Evolutionary conservation across 2,888 invertebrate genomes (phyloP), one percentile per base, ranked within the genome.

Genomic region (Spodoptera exigua): DNA sequence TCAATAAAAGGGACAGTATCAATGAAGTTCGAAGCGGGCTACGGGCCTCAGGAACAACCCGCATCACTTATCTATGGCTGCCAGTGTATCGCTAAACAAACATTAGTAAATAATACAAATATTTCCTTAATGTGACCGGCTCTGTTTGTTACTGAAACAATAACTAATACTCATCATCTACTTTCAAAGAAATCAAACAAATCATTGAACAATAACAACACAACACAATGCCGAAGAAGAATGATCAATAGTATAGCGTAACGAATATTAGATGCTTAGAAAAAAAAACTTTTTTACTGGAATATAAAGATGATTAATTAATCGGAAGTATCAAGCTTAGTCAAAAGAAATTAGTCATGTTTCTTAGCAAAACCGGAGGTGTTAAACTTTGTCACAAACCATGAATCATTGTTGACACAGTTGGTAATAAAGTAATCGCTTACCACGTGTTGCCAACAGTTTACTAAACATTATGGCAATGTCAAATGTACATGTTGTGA

Each of bases 311-410:
- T 44, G 61, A 62, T 17, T 74, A 55, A 54, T 5, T 9, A 44
- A 53, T 47, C 57, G 67, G 61, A 75, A 61, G 46, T 44, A n/a
- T n/a, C n/a, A n/a, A 56, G 10, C 41, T 66, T 66, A 54, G 32
- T 68, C 61, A 49, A 53, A 40, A 48, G 51, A 63, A 61, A 65
- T 79, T 79, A 74, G 60, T 79, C 80, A 79, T 59, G 9, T 70
- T 77, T 64, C 60, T 34, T 61, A 57, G 57, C 21, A 63, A 60
- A 72, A 58, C 41, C 12, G 14, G 61, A 76, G 40, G 56, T 61
- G 66, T 58, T 43, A 48, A 52, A 44, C 52, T 51, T 56, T 46
- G 58, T 53, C 41, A 61, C 56, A 61, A 41, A 45, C 27, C 48
- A 60, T 79, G 78, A 78, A 45, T 79, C 79, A 79, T 45, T 45